Percentiles rank a stretch among this genome's conserved stretches.
Conservation (phyloP, 2,888 invertebrate species). For the Eubasilissa splendida region DNA sequence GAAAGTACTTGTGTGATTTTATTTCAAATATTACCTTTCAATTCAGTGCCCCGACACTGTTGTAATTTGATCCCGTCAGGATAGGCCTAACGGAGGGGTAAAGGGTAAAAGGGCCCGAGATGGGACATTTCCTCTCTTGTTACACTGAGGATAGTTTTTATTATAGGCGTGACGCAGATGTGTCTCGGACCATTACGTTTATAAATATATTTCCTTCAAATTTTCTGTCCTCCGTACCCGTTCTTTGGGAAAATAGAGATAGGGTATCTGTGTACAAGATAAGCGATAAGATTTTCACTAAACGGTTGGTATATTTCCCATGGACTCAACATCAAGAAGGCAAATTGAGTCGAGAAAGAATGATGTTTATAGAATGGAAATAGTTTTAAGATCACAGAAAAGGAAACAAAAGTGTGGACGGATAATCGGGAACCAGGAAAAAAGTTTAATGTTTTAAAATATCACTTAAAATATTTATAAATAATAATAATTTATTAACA, state of each 20-base stretch:
- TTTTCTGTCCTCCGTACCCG: conserved; percentile 38
- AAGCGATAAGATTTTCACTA: not conserved
- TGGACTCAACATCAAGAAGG: too few relatives aligned
- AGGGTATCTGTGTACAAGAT: conserved; percentile 1
- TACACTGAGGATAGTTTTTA: conserved; percentile 57
- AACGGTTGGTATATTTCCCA: not conserved
- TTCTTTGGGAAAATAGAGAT: conserved; percentile 7
- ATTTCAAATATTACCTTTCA: conserved; percentile 2
- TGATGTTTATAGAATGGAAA: too few relatives aligned
- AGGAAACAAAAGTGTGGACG: too few relatives aligned
- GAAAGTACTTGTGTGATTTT: too few relatives aligned
- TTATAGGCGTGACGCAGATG: conserved; percentile 57
- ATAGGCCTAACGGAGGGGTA: conserved; percentile 16
- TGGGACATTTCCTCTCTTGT: conserved; percentile 56
- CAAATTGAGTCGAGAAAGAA: too few relatives aligned
- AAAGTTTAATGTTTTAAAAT: too few relatives aligned
- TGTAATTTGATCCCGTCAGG: conserved; percentile 7
- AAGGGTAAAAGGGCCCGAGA: conserved; percentile 41
- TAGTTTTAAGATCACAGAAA: too few relatives aligned
- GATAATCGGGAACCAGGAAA: too few relatives aligned
- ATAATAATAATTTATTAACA: too few relatives aligned
- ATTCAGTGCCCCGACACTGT: conserved; percentile 18
- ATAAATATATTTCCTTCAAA: conserved; percentile 56
- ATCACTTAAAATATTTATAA: too few relatives aligned
- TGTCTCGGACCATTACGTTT: conserved; percentile 50